phyloP scores from a whole-genome alignment of 2,113 vertebrate genomes.

The Psilopsiagon aurifrons region DNA sequence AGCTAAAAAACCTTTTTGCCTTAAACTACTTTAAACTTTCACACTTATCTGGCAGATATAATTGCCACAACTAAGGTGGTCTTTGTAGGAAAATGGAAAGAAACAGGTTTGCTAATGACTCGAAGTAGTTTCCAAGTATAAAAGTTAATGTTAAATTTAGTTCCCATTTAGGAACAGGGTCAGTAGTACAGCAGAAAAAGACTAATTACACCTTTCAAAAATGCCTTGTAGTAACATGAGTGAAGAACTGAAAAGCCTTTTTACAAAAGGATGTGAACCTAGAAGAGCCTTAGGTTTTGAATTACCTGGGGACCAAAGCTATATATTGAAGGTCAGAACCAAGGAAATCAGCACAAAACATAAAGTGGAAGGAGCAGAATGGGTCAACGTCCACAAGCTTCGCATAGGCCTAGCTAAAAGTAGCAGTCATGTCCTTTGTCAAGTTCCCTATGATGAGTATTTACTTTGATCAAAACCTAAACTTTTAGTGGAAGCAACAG shows the following conservation, averaged over 20 bases:
- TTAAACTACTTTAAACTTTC: neutral
- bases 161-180: neutral
- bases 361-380: neutral
- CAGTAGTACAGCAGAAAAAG: neutral
- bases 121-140: neutral
- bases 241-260: neutral
- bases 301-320: neutral
- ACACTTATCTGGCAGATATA: neutral
- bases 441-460: neutral
- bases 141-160: slow-evolving; percentile 16
- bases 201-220: slow-evolving; percentile 21
- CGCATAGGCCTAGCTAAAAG: neutral
- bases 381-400: neutral
- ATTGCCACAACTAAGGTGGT: neutral
- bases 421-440: neutral
- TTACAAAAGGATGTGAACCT: neutral
- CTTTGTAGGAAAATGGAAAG: neutral
- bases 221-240: neutral
- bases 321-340: neutral
- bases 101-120: slow-evolving; percentile 12
- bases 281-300: neutral
- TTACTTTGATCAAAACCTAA: neutral
- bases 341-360: neutral
- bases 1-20: neutral
- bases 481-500: neutral